Percentiles rank a stretch among this genome's conserved stretches.
These are phyloP conservation scores for Torymus aiolomorphi DNA, from an alignment of 2,888 invertebrate species.

Conservation along the genomic window DNA sequence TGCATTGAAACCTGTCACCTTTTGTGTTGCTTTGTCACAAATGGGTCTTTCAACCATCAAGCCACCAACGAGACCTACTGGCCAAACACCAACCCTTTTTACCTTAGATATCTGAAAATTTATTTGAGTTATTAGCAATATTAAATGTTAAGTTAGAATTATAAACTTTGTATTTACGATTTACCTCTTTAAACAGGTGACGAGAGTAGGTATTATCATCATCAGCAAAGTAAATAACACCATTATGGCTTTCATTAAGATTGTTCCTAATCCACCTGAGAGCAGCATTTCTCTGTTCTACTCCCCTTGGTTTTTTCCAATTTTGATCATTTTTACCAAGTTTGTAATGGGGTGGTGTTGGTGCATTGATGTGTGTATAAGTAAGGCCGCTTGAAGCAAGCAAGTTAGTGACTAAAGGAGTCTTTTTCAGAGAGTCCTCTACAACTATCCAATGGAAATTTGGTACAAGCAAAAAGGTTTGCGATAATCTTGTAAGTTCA, in stretches of 20 bases:
- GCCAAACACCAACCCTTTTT: conserved; percentile 92
- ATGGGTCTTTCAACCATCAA: conserved; percentile 94
- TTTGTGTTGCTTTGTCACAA: conserved; percentile 80
- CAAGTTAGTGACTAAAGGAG: conserved; percentile 84
- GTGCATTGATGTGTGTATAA: conserved; percentile 83
- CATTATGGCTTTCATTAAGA: conserved; percentile 79
- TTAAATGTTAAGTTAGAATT: conserved; percentile 1
- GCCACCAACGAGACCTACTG: conserved; percentile 97
- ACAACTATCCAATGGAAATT: conserved; percentile 95
- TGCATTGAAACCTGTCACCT: conserved; percentile 82
- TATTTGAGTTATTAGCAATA: conserved; percentile 2
- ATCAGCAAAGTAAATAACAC: conserved; percentile 96
- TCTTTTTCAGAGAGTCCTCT: conserved; percentile 87
- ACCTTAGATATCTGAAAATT: conserved; percentile 86
- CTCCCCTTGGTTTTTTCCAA: conserved; percentile 90
- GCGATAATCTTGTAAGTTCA: conserved; percentile 92
- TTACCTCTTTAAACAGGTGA: conserved; percentile 92
- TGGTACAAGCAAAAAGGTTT: conserved; percentile 90
- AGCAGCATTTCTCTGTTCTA: conserved; percentile 92
- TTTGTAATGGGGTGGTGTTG: conserved; percentile 84
- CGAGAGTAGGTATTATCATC: conserved; percentile 96
- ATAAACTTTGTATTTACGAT: conserved; percentile 74
- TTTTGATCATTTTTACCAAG: conserved; percentile 82
- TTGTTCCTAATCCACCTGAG: conserved; percentile 87
- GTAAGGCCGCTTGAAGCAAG: conserved; percentile 82